Percentiles rank a stretch among this genome's conserved stretches.
phyloP scores from a whole-genome alignment of 2,797 vertebrate genomes.

The Sus cebifrons region DNA sequence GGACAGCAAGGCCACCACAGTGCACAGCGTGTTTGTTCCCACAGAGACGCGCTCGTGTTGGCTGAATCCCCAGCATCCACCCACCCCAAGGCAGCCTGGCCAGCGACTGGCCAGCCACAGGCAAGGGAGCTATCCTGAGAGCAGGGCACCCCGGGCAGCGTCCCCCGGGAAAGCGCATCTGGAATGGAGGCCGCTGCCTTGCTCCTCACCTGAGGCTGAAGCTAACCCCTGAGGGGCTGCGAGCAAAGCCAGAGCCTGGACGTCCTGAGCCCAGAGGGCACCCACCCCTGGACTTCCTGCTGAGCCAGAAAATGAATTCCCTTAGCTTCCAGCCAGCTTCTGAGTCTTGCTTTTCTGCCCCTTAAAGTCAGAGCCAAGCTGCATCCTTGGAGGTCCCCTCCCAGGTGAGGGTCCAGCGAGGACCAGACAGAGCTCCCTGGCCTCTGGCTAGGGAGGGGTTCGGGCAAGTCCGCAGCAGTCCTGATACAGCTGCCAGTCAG shows the following conservation, averaged over 20 bases:
- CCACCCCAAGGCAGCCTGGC: neutral
- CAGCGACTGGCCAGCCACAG: accelerated
- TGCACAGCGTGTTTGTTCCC: accelerated
- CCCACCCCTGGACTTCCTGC: neutral
- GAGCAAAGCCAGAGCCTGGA: neutral
- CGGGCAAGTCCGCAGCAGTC: neutral
- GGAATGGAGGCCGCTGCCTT: accelerated
- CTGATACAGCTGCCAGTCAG: accelerated
- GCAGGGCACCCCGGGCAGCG: neutral
- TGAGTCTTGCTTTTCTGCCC: neutral
- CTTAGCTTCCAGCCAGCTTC: neutral
- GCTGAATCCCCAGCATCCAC: neutral
- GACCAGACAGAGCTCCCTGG: neutral
- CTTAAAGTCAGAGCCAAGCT: neutral
- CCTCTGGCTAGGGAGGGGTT: neutral
- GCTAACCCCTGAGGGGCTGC: too few relatives aligned
- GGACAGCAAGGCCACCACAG: too few relatives aligned
- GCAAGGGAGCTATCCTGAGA: accelerated
- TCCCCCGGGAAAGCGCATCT: neutral
- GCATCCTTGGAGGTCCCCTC: neutral
- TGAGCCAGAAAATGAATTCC: neutral
- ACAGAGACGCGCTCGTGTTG: too few relatives aligned
- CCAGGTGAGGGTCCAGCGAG: neutral
- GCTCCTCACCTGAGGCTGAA: neutral
- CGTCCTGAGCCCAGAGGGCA: accelerated